Evolutionary conservation across 2,888 invertebrate species (phyloP).

Genomic region (Neoaliturus tenellus): DNA sequence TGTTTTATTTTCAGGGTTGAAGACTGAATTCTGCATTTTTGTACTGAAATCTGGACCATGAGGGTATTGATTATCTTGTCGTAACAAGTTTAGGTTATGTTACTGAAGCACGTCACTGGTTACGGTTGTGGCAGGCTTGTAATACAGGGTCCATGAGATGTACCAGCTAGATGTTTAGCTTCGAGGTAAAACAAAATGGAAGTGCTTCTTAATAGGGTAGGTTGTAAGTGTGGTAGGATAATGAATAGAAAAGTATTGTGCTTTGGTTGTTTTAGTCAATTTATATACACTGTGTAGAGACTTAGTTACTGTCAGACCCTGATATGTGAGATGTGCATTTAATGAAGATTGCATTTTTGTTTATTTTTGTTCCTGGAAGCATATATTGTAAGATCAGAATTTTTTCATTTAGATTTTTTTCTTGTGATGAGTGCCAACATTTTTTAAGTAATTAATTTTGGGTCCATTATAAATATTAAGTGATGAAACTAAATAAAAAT

Average conservation of each 20-base stretch:
- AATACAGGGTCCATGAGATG: not conserved
- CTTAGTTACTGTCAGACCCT: not conserved
- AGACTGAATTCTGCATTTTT: not conserved
- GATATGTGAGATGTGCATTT: not conserved
- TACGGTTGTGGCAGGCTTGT: not conserved
- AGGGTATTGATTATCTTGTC: no score
- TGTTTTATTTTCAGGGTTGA: not conserved
- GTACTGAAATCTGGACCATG: not conserved
- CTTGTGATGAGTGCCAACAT: no score
- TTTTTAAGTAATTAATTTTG: no score
- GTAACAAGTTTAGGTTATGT: no score
- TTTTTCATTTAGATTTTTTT: no score
- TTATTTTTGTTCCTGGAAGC: no score
- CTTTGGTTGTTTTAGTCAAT: not conserved
- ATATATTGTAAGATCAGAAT: no score
- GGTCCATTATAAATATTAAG: no score
- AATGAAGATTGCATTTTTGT: not conserved
- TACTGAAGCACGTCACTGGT: no score
- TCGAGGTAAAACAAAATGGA: not conserved
- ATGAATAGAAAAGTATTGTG: not conserved
- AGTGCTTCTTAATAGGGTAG: slow-evolving; percentile 33
- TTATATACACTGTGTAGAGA: not conserved
- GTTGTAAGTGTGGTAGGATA: not conserved
- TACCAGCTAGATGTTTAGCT: not conserved
- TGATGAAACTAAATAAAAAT: no score